phyloP scores from a whole-genome alignment of 2,797 vertebrate genomes.

The Cyclura pinguis region DNA sequence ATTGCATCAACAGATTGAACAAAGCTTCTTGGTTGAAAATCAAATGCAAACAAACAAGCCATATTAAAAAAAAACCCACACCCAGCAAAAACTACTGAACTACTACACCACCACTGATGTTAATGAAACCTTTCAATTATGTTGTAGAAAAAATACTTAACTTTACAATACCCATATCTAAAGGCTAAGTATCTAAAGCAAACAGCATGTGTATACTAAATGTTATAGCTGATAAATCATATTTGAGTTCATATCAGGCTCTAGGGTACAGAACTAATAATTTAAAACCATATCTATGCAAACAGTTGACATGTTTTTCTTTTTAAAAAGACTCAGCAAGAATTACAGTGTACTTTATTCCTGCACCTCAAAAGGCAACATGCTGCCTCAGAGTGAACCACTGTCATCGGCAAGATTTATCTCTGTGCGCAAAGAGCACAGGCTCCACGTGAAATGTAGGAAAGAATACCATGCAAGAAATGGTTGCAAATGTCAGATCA shows the following conservation, averaged over 20 bases:
- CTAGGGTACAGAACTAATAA: not conserved
- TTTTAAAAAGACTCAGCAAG: not conserved
- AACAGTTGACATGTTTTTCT: constrained; percentile 8
- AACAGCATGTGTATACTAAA: not conserved
- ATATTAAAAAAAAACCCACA: constrained; percentile 23
- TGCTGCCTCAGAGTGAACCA: not conserved
- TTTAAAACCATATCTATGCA: constrained; percentile 21
- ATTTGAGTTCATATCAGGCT: not conserved
- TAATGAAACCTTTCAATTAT: constrained; percentile 46
- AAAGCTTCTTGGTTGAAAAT: constrained; percentile 49
- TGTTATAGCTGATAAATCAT: not conserved
- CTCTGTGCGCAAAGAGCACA: constrained; percentile 12
- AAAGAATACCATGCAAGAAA: constrained; percentile 13
- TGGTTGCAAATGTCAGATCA: constrained; percentile 20
- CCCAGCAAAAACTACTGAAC: not conserved
- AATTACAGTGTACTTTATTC: not conserved
- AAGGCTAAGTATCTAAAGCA: constrained; percentile 3
- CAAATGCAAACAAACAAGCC: constrained; percentile 31
- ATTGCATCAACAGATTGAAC: constrained; percentile 48
- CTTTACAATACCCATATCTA: not conserved
- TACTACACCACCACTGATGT: constrained; percentile 30
- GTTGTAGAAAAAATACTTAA: constrained; percentile 4
- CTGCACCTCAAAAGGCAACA: constrained; percentile 13
- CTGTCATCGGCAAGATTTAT: constrained; percentile 17
- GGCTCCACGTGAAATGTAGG: not conserved